These are phyloP conservation scores for Nomada hirtipes DNA, from an alignment of 2,888 invertebrate species.

Conservation along the genomic window DNA sequence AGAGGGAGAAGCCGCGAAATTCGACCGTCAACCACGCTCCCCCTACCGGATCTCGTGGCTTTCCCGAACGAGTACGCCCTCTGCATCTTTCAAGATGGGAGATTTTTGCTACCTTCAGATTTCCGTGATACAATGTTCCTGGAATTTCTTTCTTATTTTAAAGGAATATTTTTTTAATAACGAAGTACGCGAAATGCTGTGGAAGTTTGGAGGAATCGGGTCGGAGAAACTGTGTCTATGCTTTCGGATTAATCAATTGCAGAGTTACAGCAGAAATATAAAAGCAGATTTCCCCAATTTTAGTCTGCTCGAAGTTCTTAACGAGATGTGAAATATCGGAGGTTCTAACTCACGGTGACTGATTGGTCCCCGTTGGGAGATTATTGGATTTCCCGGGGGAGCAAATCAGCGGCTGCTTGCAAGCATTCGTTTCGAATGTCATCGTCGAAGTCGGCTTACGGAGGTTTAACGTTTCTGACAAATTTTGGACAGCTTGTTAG, in stretches of 20 bases:
- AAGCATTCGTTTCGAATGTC: constrained; percentile 44
- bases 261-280: too few relatives aligned
- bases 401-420: constrained; percentile 50
- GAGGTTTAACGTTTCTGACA: constrained; percentile 47
- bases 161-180: neutral
- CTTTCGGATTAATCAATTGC: too few relatives aligned
- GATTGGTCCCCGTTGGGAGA: constrained; percentile 34
- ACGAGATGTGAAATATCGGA: neutral
- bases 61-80: constrained; percentile 61
- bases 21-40: constrained; percentile 57
- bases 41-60: constrained; percentile 47
- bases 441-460: constrained; percentile 23
- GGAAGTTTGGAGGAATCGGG: too few relatives aligned
- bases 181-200: too few relatives aligned
- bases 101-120: neutral
- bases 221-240: too few relatives aligned
- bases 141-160: neutral
- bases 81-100: neutral
- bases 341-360: constrained; percentile 10
- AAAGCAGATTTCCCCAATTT: neutral
- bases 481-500: constrained; percentile 39
- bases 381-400: constrained; percentile 59
- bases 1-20: constrained; percentile 71
- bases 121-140: too few relatives aligned
- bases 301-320: too few relatives aligned